These are phyloP conservation scores for Cebus imitator DNA, from an alignment of 2,113 vertebrate genomes.

Conservation along the genomic window DNA sequence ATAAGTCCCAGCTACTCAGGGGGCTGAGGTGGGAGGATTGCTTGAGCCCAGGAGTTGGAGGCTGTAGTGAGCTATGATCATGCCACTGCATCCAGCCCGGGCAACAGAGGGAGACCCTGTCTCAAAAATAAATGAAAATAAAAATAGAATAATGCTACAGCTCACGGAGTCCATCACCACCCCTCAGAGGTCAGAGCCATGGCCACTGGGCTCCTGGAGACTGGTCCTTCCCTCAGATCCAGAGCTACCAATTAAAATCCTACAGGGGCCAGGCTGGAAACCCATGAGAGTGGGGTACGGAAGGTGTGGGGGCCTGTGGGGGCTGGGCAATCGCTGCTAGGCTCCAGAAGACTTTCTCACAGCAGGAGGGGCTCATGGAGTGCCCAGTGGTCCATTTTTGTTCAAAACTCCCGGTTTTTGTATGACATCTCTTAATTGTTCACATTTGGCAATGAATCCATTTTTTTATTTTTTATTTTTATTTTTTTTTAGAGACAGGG, in stretches of 20 bases:
- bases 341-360: neutral
- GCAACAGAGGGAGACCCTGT: no score
- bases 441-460: neutral
- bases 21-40: no score
- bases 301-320: neutral
- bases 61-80: no score
- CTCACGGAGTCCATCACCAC: neutral
- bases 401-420: neutral
- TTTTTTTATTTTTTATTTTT: neutral
- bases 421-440: neutral
- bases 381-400: neutral
- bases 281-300: accelerated
- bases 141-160: neutral
- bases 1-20: no score
- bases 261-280: neutral
- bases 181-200: neutral
- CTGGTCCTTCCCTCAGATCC: neutral
- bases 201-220: neutral
- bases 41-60: no score
- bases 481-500: no score
- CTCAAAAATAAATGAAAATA: no score
- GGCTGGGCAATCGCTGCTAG: neutral
- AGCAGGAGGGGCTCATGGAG: accelerated
- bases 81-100: no score
- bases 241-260: neutral